These are phyloP conservation scores for Neoitamus cyanurus DNA, from an alignment of 2,888 invertebrate genomes.

Conservation along the genomic window DNA sequence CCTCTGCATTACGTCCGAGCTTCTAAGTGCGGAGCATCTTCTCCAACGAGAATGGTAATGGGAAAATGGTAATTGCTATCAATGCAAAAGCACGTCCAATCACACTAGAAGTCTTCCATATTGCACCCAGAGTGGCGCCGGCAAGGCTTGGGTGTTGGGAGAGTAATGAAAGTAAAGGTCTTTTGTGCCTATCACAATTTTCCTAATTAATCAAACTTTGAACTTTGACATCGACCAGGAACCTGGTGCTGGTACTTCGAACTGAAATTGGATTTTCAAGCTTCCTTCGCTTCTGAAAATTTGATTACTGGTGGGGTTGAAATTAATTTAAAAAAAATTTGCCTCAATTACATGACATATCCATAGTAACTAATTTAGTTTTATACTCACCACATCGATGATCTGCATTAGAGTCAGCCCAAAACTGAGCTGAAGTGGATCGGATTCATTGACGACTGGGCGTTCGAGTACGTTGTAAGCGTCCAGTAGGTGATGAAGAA, in stretches of 20 bases:
- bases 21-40: not conserved
- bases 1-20: not conserved
- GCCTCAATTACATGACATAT: not conserved
- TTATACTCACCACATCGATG: constrained; percentile 91
- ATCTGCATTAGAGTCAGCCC: constrained; percentile 97
- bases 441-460: constrained; percentile 95
- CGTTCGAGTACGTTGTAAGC: constrained; percentile 94
- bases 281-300: not conserved
- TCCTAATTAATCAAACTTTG: not conserved
- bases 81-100: not conserved
- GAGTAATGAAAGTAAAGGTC: not conserved
- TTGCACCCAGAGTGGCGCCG: not conserved
- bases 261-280: not conserved
- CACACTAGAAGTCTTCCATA: not conserved
- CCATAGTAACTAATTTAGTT: not conserved
- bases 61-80: not conserved
- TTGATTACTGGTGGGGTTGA: not conserved
- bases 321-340: not conserved
- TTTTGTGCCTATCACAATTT: not conserved
- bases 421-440: constrained; percentile 93
- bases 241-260: not conserved
- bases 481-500: constrained; percentile 89
- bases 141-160: not conserved
- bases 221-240: not conserved
- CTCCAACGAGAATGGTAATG: not conserved